Conservation (phyloP, 2,113 vertebrate species). For the Struthidea cinerea region DNA sequence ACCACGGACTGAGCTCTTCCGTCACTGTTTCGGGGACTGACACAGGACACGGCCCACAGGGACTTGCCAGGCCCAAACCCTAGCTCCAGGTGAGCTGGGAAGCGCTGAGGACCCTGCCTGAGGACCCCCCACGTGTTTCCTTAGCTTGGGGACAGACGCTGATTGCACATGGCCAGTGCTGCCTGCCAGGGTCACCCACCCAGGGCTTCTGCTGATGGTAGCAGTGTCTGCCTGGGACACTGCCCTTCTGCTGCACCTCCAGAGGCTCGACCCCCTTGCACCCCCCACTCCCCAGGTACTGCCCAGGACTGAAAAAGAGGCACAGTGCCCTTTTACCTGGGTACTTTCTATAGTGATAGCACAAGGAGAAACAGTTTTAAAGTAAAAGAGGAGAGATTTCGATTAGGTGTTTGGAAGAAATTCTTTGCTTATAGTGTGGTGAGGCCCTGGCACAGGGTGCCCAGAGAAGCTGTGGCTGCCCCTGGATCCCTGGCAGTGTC, state of each 20-base stretch:
- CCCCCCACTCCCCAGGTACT: neutral
- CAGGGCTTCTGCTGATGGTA: neutral
- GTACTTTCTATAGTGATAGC: neutral
- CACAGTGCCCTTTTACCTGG: neutral
- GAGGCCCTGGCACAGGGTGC: neutral
- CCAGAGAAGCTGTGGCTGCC: neutral
- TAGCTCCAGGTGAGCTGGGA: neutral
- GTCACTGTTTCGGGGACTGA: neutral
- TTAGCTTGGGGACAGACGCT: neutral
- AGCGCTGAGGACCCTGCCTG: neutral
- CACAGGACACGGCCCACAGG: neutral
- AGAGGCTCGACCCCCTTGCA: neutral
- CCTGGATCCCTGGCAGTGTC: neutral
- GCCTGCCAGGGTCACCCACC: neutral
- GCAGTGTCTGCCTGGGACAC: rapidly evolving
- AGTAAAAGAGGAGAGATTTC: neutral
- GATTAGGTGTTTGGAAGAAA: neutral
- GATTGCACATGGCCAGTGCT: neutral
- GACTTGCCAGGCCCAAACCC: neutral
- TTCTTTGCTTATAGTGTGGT: neutral
- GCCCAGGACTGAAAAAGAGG: neutral
- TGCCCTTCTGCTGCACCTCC: neutral
- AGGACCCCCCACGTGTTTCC: neutral
- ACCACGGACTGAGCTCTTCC: rapidly evolving
- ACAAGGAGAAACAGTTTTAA: neutral